phyloP scores from a whole-genome alignment of 2,113 vertebrate species.

The Rhinoptilus africanus region DNA sequence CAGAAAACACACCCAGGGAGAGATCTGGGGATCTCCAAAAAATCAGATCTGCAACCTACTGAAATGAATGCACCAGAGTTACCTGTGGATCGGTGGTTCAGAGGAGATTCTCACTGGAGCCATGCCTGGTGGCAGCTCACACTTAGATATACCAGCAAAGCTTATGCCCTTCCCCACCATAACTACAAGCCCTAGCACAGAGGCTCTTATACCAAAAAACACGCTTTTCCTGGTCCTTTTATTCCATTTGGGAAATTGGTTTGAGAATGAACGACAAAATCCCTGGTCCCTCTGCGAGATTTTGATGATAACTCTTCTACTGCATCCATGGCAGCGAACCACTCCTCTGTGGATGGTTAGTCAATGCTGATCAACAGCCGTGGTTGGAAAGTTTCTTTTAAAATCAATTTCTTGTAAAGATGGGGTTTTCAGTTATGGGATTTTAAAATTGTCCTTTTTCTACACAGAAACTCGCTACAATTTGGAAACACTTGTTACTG shows the following conservation, averaged over 20 bases:
- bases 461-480: neutral
- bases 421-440: neutral
- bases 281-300: fast-evolving
- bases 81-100: neutral
- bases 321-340: neutral
- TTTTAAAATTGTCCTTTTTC: neutral
- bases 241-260: neutral
- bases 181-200: neutral
- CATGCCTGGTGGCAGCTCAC: neutral
- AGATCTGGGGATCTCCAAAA: neutral
- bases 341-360: neutral
- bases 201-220: neutral
- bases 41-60: neutral
- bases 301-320: neutral
- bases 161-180: neutral
- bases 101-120: neutral
- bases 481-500: neutral
- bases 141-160: neutral
- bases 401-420: neutral
- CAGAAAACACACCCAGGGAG: neutral
- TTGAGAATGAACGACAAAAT: neutral
- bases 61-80: neutral
- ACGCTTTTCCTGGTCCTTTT: neutral
- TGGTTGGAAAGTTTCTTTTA: neutral
- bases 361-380: neutral